Conservation (phyloP, 2,113 vertebrate species). For the Phaetusa simplex region DNA sequence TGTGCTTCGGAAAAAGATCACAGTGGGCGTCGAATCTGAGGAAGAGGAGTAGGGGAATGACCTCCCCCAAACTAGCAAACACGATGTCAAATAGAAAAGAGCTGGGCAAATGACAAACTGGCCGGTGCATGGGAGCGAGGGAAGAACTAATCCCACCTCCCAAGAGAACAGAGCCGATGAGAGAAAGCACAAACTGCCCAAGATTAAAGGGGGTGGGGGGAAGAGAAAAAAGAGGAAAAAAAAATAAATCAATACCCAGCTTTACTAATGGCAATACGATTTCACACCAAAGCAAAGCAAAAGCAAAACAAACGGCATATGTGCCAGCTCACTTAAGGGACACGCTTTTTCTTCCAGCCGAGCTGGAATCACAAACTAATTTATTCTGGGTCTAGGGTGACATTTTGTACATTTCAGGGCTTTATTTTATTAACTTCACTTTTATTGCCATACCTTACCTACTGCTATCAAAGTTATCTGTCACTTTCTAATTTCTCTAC, state of each 20-base stretch:
- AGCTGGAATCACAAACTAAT: not conserved
- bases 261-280: not conserved
- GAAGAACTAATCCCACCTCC: not conserved
- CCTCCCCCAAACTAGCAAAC: not conserved
- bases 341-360: not conserved
- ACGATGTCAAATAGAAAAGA: not conserved
- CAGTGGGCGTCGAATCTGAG: not conserved
- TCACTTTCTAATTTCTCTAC: not conserved
- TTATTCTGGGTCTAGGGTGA: not conserved
- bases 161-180: not conserved
- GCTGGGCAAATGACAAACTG: not conserved
- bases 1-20: slow-evolving; percentile 22
- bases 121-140: not conserved
- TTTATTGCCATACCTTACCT: not conserved
- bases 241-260: not conserved
- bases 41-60: not conserved
- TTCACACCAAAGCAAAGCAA: not conserved
- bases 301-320: not conserved
- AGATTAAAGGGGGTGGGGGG: not conserved
- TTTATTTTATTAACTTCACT: not conserved
- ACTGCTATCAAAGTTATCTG: not conserved
- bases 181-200: not conserved
- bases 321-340: not conserved
- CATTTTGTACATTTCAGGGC: not conserved
- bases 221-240: rapidly evolving